These are phyloP conservation scores for Aphaenogaster floridana DNA, from an alignment of 1,140 invertebrate species.

Conservation along the genomic window DNA sequence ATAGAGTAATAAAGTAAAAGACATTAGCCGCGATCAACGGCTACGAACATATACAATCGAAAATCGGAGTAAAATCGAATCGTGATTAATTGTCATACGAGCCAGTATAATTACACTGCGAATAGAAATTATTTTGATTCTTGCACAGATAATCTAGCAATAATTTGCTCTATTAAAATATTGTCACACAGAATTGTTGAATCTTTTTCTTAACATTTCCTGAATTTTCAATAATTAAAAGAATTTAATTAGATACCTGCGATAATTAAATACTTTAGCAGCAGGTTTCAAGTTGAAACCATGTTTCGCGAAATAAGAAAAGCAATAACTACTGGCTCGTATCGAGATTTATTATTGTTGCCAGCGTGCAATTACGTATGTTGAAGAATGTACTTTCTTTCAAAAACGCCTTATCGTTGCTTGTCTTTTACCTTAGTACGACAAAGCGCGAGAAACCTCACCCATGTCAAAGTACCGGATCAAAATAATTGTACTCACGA, in stretches of 20 bases:
- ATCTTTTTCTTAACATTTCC: neutral
- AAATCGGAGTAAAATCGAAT: neutral
- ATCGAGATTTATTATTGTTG: neutral
- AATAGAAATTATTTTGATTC: constrained; percentile 28
- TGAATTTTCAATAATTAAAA: neutral
- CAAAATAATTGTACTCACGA: constrained; percentile 53
- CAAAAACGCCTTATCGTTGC: constrained; percentile 10
- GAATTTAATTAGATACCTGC: neutral
- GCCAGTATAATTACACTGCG: neutral
- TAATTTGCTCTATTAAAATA: constrained; percentile 15
- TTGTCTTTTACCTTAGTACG: constrained; percentile 49
- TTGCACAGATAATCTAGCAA: neutral
- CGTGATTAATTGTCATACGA: neutral
- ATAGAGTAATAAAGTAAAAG: constrained; percentile 39
- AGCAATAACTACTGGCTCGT: neutral
- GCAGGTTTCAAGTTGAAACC: neutral
- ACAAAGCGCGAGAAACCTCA: constrained; percentile 23
- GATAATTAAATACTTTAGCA: neutral
- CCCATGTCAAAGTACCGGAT: constrained; percentile 58
- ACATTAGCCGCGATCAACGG: neutral
- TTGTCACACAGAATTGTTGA: neutral
- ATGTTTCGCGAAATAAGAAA: neutral
- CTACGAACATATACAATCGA: neutral
- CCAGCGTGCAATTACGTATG: neutral
- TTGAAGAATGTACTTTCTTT: constrained; percentile 4